phyloP scores from a whole-genome alignment of 2,888 invertebrate genomes.

The Machimus atricapillus region DNA sequence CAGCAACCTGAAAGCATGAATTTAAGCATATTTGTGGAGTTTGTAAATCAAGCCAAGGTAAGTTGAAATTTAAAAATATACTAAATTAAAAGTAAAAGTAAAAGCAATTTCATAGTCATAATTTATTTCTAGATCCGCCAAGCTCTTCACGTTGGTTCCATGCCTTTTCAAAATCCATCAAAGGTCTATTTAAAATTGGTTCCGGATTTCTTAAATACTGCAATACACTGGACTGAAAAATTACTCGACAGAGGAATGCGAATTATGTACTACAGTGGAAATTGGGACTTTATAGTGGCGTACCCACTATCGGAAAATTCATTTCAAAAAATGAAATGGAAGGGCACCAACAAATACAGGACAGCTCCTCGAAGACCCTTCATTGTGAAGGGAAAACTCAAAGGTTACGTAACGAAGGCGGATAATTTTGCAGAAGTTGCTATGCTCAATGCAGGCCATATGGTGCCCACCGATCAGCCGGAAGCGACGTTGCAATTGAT shows the following conservation, averaged over 20 bases:
- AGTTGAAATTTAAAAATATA: not conserved
- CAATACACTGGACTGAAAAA: conserved; percentile 67
- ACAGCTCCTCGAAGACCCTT: conserved; percentile 62
- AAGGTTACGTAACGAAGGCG: conserved; percentile 67
- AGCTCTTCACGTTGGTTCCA: conserved; percentile 66
- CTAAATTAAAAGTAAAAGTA: too few relatives aligned
- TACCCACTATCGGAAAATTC: conserved; percentile 70
- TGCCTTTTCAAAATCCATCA: conserved; percentile 64
- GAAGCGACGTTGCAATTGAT: conserved; percentile 68
- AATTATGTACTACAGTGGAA: conserved; percentile 62
- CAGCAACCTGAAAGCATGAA: conserved; percentile 60
- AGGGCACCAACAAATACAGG: conserved; percentile 64
- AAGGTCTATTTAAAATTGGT: conserved; percentile 65
- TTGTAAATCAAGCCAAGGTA: conserved; percentile 60
- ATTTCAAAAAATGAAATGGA: conserved; percentile 63
- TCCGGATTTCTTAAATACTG: conserved; percentile 67
- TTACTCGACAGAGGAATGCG: conserved; percentile 65
- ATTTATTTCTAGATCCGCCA: conserved; percentile 56
- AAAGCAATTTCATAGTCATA: too few relatives aligned
- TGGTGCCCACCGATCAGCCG: conserved; percentile 72
- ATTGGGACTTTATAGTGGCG: conserved; percentile 71
- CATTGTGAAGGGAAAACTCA: conserved; percentile 63
- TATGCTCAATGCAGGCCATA: conserved; percentile 72
- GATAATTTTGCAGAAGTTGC: conserved; percentile 69
- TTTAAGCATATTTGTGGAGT: conserved; percentile 55